Base-by-base conservation (phyloP, 2,888 invertebrate species). In the Lamellibrachia columna region DNA sequence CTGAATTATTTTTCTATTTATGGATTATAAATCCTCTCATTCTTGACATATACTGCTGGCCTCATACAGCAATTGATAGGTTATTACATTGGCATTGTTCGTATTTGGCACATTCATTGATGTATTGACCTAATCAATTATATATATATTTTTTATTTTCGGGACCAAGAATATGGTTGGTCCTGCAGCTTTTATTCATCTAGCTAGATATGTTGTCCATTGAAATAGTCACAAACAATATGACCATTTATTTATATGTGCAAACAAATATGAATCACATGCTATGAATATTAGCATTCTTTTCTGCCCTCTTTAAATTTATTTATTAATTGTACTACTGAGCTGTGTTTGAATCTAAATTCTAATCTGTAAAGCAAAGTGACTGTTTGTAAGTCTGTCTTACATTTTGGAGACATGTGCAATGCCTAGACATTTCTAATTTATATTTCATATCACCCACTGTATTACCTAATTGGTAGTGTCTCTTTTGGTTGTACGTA, bases 141-240 rank as follows among this genome's bases (percentile, higher is more conserved):
- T n/a, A 91, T 53, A 4, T 53, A 58, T n/a, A 28, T 91, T 52
- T 91, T 93, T 91, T 93, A 91, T 52, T 91, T 94, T 94, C 91
- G 40, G 40, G 40, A 40, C 40, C 40, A 40, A 40, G 0, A 58
- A 11, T 58, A 58, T 75, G 75, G n/a, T 22, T 22, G n/a, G 6
- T 22, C 2, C 75, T 75, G 22, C 75, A 75, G 75, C 15, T 55
- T 55, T 55, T 55, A 9, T 55, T 55, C 55, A 7, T 4, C 55
- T 55, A 55, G 55, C 55, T 7, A 3, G 55, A 55, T n/a, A 75
- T 22, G 22, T 75, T 11, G 15, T 75, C n/a, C 75, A 22, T 22
- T 6, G 75, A 22, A 11, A 22, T 22, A 75, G 8, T 8, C 11
- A 58, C 15, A 7, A 58, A 58, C 8, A 58, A 7, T 58, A 58